Evolutionary conservation across 1,140 invertebrate genomes (phyloP), one percentile per base, ranked within the genome.

Genomic region (Lordiphosa clarofinis): DNA sequence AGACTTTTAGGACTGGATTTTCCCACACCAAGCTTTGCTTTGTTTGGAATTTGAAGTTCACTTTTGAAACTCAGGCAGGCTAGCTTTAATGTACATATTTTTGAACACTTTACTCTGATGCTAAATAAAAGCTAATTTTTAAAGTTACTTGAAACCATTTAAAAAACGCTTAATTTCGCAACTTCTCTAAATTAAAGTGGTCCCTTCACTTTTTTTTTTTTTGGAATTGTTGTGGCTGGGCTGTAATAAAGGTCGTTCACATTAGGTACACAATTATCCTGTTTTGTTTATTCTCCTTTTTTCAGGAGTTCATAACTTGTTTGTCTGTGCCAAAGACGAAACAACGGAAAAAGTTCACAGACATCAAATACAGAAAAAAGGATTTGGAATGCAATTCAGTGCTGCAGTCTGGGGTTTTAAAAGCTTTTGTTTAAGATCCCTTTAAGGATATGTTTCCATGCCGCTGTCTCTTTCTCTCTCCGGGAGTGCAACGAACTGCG

Each of bases 281-380:
- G 78, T 72, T 82, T 58, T 35, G 38, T 46, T 40, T 40, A 24
- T 66, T 56, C 35, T 61, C 63, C 39, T 56, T 62, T 44, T 44
- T 33, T 56, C 36, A 12, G 13, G 56, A 44, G 62, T 47, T 47
- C 21, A 69, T 54, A 82, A 84, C 76, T 67, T 65, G 33, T 75
- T 72, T 75, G 33, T 33, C 21, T 33, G 49, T 44, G 64, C 13
- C 54, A 19, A 28, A 50, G 42, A n/a, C 47, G 50, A 47, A 66
- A 53, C 47, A 72, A 72, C 65, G 59, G 73, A 76, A 82, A 81
- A 84, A 73, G 78, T 84, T 82, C 78, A 73, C 76, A 84, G 76
- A 82, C 76, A 69, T 72, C 56, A 37, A 59, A 68, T 43, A 46
- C 12, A 44, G 19, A 43, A 58, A 60, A 43, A 68, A 62, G 63